Evolutionary conservation across 2,113 vertebrate genomes (phyloP).

Genomic region (Leucopsar rothschildi): DNA sequence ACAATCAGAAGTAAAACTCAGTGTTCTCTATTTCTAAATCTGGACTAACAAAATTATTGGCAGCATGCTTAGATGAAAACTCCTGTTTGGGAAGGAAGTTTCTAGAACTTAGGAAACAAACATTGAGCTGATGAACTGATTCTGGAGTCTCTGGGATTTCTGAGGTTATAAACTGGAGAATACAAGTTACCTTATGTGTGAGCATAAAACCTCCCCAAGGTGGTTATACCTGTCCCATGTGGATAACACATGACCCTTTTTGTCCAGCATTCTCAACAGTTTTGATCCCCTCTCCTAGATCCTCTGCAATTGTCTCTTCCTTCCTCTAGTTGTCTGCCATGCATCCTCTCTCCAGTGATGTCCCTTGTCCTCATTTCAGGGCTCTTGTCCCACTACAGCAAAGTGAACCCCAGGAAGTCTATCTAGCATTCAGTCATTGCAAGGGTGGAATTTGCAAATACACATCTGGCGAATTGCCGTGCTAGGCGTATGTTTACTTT

Average conservation of each 20-base stretch:
- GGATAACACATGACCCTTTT: neutral
- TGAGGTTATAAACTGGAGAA: neutral
- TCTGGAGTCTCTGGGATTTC: neutral
- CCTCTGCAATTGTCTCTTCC: neutral
- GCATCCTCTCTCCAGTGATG: neutral
- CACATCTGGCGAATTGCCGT: neutral
- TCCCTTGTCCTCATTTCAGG: neutral
- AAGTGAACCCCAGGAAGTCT: neutral
- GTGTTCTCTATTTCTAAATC: neutral
- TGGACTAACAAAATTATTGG: neutral
- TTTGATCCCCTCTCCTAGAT: neutral
- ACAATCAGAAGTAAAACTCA: neutral
- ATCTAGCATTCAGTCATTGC: neutral
- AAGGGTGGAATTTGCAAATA: neutral
- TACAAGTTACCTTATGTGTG: neutral
- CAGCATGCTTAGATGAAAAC: neutral
- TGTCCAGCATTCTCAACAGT: neutral
- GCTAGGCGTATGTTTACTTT: neutral
- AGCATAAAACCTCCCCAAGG: neutral
- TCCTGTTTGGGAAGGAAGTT: neutral
- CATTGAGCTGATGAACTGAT: neutral
- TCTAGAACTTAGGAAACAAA: neutral
- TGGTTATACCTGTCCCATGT: neutral
- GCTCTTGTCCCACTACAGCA: neutral
- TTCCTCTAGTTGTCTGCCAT: neutral